These are phyloP conservation scores for Amblyteles armatorius DNA, from an alignment of 2,888 invertebrate genomes.

Conservation along the genomic window DNA sequence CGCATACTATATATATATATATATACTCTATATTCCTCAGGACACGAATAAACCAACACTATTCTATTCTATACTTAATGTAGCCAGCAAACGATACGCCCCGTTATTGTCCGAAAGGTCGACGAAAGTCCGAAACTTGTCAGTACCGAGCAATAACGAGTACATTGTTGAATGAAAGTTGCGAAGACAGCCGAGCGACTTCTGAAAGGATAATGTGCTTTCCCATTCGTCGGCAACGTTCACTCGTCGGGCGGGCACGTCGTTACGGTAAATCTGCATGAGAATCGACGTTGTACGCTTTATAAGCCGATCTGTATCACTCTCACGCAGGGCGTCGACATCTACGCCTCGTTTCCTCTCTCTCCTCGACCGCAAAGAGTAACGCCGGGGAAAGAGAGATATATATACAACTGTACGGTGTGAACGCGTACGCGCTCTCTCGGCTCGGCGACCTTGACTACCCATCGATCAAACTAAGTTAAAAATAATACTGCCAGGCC, in stretches of 20 bases:
- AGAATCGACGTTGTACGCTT: background rate
- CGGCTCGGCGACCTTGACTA: slow-evolving; percentile 61
- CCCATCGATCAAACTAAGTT: slow-evolving; percentile 71
- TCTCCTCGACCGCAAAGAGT: background rate
- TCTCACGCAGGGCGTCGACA: slow-evolving; percentile 11
- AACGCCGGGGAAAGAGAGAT: background rate
- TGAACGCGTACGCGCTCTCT: background rate
- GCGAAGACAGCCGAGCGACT: background rate
- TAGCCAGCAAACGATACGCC: background rate
- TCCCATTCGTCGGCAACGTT: background rate
- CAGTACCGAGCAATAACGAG: background rate
- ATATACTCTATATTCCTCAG: background rate
- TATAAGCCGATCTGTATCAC: slow-evolving; percentile 16
- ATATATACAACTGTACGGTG: background rate
- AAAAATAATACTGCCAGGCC: slow-evolving; percentile 63
- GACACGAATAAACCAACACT: too few species aligned
- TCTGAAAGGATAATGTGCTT: background rate
- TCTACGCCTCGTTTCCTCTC: background rate
- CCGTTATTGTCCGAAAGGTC: background rate
- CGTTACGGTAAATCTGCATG: background rate
- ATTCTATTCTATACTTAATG: background rate
- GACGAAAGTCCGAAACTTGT: background rate
- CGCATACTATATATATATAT: background rate
- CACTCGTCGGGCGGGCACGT: background rate
- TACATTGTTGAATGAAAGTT: slow-evolving; percentile 21